phyloP scores from a whole-genome alignment of 2,797 vertebrate species.

The Cuculus canorus region DNA sequence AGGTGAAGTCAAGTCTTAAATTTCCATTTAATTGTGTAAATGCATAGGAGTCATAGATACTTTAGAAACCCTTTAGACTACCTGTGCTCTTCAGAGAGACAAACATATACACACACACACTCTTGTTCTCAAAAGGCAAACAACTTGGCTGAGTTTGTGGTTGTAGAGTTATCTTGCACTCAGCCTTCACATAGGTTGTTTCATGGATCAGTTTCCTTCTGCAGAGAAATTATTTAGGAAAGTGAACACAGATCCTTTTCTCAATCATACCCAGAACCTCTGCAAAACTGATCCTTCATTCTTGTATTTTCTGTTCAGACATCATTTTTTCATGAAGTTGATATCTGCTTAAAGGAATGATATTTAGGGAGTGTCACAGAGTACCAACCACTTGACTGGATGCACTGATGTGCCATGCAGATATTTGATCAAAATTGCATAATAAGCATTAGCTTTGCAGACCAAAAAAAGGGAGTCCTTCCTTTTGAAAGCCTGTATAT shows the following conservation, averaged over 20 bases:
- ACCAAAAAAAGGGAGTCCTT: neutral
- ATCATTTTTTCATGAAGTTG: neutral
- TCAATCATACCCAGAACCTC: neutral
- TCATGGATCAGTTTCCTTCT: neutral
- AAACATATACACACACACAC: neutral
- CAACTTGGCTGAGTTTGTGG: neutral
- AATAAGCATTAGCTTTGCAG: neutral
- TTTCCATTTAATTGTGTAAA: neutral
- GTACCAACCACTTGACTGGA: neutral
- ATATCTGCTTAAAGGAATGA: neutral
- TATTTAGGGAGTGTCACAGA: neutral
- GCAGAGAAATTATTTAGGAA: neutral
- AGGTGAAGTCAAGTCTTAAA: neutral
- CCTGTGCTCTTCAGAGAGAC: neutral
- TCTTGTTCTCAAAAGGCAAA: neutral
- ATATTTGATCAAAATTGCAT: neutral
- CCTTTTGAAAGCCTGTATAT: neutral
- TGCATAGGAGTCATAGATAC: neutral
- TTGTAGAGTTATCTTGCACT: neutral
- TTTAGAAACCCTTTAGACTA: neutral
- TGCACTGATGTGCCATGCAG: neutral
- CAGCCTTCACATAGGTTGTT: neutral
- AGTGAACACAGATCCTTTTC: neutral
- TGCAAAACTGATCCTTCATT: neutral
- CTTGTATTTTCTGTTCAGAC: neutral